Evolutionary conservation across 2,797 vertebrate genomes (phyloP).

Genomic region (Hozukius guyotensis): DNA sequence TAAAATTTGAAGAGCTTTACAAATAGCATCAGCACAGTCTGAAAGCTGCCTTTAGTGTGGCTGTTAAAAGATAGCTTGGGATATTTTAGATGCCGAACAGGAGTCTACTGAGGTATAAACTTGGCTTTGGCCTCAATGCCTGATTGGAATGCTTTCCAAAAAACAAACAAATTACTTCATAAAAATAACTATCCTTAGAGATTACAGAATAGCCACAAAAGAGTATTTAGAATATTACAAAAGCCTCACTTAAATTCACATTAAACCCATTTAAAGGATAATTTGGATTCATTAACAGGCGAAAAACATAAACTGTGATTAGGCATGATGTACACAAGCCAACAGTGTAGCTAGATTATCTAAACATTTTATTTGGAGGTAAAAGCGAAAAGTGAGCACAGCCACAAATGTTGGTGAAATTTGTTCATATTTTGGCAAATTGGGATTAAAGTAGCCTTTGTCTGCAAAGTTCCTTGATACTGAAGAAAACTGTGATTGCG

Average conservation of each 20-base stretch:
- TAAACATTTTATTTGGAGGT: background rate
- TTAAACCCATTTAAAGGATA: background rate
- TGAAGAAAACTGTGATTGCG: background rate
- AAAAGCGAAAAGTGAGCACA: background rate
- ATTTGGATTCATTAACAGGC: background rate
- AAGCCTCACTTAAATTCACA: conserved; percentile 2
- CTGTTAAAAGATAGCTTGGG: conserved; percentile 13
- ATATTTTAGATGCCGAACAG: conserved; percentile 31
- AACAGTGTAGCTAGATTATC: background rate
- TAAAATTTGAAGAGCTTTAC: background rate
- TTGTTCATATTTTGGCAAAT: background rate
- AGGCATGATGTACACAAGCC: background rate
- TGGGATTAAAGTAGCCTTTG: background rate
- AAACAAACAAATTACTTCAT: conserved; percentile 27
- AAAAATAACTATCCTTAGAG: conserved; percentile 14
- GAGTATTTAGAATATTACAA: conserved; percentile 16
- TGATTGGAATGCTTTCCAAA: conserved; percentile 23
- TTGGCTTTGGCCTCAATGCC: conserved; percentile 18
- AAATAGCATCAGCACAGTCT: conserved; percentile 7
- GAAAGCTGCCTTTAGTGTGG: conserved; percentile 16
- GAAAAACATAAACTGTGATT: background rate
- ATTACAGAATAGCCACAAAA: conserved; percentile 2
- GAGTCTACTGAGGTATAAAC: conserved; percentile 26
- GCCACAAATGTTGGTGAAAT: background rate
- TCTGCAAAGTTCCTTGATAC: background rate